These are phyloP conservation scores for Orycteropus afer DNA, from an alignment of 2,113 vertebrate genomes.

Conservation along the genomic window DNA sequence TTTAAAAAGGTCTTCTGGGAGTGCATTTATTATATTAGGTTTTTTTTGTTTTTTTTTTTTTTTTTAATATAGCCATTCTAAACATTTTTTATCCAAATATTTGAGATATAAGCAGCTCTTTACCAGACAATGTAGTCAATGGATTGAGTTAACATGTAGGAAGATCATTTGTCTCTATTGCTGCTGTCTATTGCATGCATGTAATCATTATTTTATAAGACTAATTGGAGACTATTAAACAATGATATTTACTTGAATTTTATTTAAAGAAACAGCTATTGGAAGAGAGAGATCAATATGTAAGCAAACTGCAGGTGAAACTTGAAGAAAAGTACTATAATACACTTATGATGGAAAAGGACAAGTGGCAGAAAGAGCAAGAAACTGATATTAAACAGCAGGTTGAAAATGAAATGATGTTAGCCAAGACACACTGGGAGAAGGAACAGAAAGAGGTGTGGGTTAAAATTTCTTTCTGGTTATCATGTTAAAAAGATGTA, in stretches of 20 bases:
- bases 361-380: conserved; percentile 89
- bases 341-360: conserved; percentile 83
- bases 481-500: not conserved
- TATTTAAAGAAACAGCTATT: conserved; percentile 82
- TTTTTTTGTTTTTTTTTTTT: not conserved
- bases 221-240: not conserved
- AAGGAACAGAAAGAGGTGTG: conserved; percentile 88
- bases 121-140: not conserved
- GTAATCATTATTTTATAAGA: not conserved
- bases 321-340: conserved; percentile 87
- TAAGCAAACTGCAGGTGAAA: conserved; percentile 86
- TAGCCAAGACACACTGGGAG: conserved; percentile 85
- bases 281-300: conserved; percentile 83
- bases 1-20: not conserved
- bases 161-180: not conserved
- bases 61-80: not conserved
- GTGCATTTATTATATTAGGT: not conserved
- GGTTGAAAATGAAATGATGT: conserved; percentile 83
- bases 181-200: not conserved
- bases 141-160: not conserved
- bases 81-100: not conserved
- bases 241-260: conserved; percentile 56
- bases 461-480: conserved; percentile 40
- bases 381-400: conserved; percentile 82
- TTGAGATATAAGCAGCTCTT: not conserved